A percentile compares a stretch with the other conserved stretches of the same genome.
phyloP scores from a whole-genome alignment of 1,140 invertebrate species.

The Charaxes varanes region DNA sequence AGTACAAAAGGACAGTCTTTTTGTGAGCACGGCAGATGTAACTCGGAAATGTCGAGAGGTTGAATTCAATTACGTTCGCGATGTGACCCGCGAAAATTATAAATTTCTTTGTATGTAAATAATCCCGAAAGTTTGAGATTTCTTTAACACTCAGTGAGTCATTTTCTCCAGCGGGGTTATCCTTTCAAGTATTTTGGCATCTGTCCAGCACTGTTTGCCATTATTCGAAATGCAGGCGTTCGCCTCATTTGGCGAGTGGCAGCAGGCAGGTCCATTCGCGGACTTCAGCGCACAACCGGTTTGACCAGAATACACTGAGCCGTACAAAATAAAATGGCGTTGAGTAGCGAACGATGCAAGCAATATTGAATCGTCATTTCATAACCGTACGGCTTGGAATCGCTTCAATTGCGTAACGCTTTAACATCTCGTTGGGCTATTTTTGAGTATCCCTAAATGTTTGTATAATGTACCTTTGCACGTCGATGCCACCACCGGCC shows the following conservation, averaged over 20 bases:
- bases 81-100: no score
- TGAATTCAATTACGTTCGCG: no score
- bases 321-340: slow-evolving; percentile 50
- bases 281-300: slow-evolving; percentile 58
- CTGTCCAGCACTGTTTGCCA: slow-evolving; percentile 35
- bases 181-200: slow-evolving; percentile 33
- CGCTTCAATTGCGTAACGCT: slow-evolving; percentile 21
- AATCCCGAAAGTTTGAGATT: no score
- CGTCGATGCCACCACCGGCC: slow-evolving; percentile 26
- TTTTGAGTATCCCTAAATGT: slow-evolving; percentile 57
- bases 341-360: slow-evolving; percentile 19
- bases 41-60: no score
- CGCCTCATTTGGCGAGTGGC: slow-evolving; percentile 60
- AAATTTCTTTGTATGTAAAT: no score
- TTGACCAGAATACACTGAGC: slow-evolving; percentile 59
- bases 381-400: slow-evolving; percentile 33
- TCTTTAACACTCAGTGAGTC: no score
- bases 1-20: no score
- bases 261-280: slow-evolving; percentile 67
- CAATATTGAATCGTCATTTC: slow-evolving; percentile 37
- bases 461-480: slow-evolving; percentile 36
- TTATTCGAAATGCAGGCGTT: slow-evolving; percentile 54
- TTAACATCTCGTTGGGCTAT: slow-evolving; percentile 46
- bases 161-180: slow-evolving; percentile 20
- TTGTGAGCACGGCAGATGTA: no score